Base-by-base conservation (phyloP, 2,797 vertebrate species). In the Channallabes apus region DNA sequence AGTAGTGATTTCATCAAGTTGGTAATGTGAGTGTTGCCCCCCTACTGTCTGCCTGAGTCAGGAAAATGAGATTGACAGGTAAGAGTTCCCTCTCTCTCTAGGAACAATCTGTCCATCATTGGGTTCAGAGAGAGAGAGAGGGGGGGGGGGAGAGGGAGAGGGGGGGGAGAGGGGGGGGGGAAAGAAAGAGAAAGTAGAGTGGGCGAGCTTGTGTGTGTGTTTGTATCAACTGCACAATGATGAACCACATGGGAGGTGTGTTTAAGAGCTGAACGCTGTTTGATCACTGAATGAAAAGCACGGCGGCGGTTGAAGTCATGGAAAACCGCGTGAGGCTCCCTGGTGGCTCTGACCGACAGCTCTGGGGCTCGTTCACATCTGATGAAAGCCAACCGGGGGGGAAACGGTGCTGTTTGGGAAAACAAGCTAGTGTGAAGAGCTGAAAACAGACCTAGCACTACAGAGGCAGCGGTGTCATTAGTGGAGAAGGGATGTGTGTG, bases 281-380 rank as follows among this genome's bases (percentile, higher is more conserved):
- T 80, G 61, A 80, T 80, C 61, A 65, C 62, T 67, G 86, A 85
- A 79, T 20, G 76, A 84, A 82, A 73, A 51, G 80, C 32, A 82
- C 80, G 77, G 79, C 29, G 80, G 72, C 1, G 41, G 83, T 58
- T 91, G 86, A 90, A 87, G 89, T 89, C 86, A 90, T 89, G 89
- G 87, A 89, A 90, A 90, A 91, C 68, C 85, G 71, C 51, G 84
- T 72, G 73, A 83, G 88, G 82, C 82, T 83, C 69, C 69, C 64
- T 82, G 88, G 84, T 73, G 84, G 81, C 73, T 62, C 32, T 88
- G 88, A 90, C 41, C 65, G 87, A 83, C 82, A 85, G 85, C 84
- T 88, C 79, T 82, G 61, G 80, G 88, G 83, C 80, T 79, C 78
- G 85, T 80, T 86, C 62, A 69, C 29, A 88, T 84, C 86, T 87